Evolutionary conservation across 2,113 vertebrate genomes (phyloP).

Genomic region (Mohoua ochrocephala): DNA sequence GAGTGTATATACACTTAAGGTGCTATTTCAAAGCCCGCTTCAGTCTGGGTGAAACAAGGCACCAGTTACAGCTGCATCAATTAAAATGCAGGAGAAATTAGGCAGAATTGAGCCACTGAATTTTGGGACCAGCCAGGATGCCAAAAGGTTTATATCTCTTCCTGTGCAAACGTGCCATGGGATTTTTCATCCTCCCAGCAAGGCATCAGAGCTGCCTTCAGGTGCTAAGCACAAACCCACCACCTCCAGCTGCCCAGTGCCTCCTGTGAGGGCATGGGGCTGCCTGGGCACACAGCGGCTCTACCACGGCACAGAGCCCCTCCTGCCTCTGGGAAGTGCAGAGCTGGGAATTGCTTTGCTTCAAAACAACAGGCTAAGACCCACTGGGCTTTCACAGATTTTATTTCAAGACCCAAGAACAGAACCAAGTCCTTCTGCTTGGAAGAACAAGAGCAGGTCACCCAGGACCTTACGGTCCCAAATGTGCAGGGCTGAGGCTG

Average conservation of each 20-base stretch:
- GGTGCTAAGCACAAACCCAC: background rate
- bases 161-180: background rate
- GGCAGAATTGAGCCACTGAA: background rate
- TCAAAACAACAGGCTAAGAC: background rate
- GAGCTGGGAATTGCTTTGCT: background rate
- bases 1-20: background rate
- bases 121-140: background rate
- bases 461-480: background rate
- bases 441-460: background rate
- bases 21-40: background rate
- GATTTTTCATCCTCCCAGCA: background rate
- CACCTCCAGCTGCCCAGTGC: background rate
- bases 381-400: background rate
- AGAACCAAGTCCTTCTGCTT: background rate
- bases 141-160: background rate
- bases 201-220: background rate
- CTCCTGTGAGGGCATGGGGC: accelerated
- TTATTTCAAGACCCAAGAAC: background rate
- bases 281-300: background rate
- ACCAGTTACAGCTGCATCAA: background rate
- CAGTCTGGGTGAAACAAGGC: background rate
- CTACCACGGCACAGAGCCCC: accelerated
- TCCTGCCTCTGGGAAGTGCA: background rate
- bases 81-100: background rate
- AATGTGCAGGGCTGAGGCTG: background rate